These are phyloP conservation scores for Heliconius nattereri DNA, from an alignment of 1,140 invertebrate species.

Conservation along the genomic window DNA sequence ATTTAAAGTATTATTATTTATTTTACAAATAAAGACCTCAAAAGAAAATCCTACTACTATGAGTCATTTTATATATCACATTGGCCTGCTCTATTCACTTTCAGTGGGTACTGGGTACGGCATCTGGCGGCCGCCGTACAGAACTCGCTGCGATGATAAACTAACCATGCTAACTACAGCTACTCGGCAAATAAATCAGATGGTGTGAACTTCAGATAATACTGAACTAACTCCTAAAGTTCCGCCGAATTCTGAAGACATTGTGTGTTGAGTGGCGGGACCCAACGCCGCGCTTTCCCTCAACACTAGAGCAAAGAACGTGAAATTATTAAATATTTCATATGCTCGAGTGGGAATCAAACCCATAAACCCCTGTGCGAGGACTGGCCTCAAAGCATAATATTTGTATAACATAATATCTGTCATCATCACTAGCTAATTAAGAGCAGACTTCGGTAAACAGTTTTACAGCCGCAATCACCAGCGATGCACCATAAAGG, in stretches of 20 bases:
- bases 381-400: too few species aligned
- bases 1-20: too few species aligned
- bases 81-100: not conserved
- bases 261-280: too few species aligned
- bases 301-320: too few species aligned
- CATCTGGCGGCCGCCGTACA: constrained; percentile 51
- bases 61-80: not conserved
- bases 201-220: constrained; percentile 29
- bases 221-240: too few species aligned
- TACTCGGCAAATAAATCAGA: constrained; percentile 39
- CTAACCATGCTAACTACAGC: constrained; percentile 38
- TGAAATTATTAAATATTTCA: too few species aligned
- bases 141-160: constrained; percentile 49
- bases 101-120: constrained; percentile 45
- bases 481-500: constrained; percentile 58
- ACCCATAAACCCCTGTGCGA: too few species aligned
- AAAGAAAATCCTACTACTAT: not conserved
- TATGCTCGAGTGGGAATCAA: too few species aligned
- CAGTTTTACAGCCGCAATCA: constrained; percentile 72
- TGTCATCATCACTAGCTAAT: constrained; percentile 47
- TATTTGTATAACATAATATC: not conserved
- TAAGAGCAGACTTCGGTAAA: constrained; percentile 61
- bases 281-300: too few species aligned
- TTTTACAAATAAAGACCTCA: not conserved
- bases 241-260: too few species aligned